Evolutionary conservation across 1,140 invertebrate species (phyloP), one percentile per base, ranked within the genome.

Genomic region (Heliconius congener): DNA sequence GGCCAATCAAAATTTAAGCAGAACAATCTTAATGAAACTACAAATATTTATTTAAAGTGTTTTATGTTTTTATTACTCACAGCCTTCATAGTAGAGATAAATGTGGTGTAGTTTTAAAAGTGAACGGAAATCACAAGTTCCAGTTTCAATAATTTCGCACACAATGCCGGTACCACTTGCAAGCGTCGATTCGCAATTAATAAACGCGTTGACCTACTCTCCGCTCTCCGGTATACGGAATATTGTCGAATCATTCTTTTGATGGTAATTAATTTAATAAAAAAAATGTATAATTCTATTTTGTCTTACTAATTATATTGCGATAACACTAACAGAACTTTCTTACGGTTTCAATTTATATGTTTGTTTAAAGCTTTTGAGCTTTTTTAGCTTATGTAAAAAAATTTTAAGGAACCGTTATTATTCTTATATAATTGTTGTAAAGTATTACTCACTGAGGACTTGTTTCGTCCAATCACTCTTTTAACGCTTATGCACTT

Each of bases 111-210:
- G 71, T 83, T 85, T 84, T 76, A 88, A 91, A 92, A 92, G 89
- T 90, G 91, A 92, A 90, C 85, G 91, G 88, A 89, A 86, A 88
- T 88, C 85, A 83, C 84, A 85, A 89, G 87, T 87, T 85, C 87
- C 86, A 90, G 81, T 88, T 90, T 86, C 79, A 73, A 85, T 78
- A 73, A 87, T 87, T 89, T 90, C 87, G 85, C 86, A 93, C 90
- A 93, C 91, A 93, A 93, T 91, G 85, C 85, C 81, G 84, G 81
- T 82, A 84, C 86, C 84, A 91, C 86, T 90, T 87, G 87, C 87
- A 83, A 86, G 85, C 87, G 84, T 81, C 82, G 86, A 90, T 92
- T 90, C 85, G 87, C 88, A 91, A 92, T 93, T 91, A 93, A 91
- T 89, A 90, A 90, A 90, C 79, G 83, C 80, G 82, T 79, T 90